phyloP scores from a whole-genome alignment of 2,888 invertebrate genomes.

The Drosophila trichaetosa region DNA sequence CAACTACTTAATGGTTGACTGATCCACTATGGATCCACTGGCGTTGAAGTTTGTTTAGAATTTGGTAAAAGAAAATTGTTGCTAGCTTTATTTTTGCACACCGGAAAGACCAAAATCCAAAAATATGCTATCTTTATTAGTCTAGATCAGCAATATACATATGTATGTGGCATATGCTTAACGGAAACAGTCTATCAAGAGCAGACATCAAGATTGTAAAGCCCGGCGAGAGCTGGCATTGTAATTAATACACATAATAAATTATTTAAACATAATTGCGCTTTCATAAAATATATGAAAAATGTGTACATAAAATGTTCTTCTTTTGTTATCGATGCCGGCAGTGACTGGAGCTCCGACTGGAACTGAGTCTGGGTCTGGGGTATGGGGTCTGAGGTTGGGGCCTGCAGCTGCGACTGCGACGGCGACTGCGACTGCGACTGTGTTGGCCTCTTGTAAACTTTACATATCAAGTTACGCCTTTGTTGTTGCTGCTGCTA shows the following conservation, averaged over 20 bases:
- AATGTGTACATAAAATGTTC: constrained; percentile 20
- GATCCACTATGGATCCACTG: constrained; percentile 7
- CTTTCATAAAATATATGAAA: constrained; percentile 50
- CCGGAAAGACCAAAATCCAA: neutral
- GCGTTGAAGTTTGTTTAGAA: constrained; percentile 34
- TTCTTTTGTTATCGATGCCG: constrained; percentile 48
- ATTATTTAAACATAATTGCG: constrained; percentile 69
- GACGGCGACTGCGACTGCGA: neutral
- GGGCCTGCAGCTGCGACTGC: neutral
- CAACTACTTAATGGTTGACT: constrained; percentile 35
- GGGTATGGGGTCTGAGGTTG: neutral
- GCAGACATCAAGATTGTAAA: constrained; percentile 9
- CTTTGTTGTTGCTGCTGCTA: constrained; percentile 30
- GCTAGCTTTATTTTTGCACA: neutral
- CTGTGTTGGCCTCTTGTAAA: constrained; percentile 69
- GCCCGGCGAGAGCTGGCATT: constrained; percentile 10
- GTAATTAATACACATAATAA: constrained; percentile 76
- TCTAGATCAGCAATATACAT: neutral
- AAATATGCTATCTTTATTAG: neutral
- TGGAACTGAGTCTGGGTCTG: neutral
- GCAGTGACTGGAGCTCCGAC: neutral
- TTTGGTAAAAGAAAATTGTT: constrained; percentile 7
- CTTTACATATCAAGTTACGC: constrained; percentile 74
- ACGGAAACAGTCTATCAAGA: constrained; percentile 36
- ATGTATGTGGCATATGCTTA: constrained; percentile 9